These are phyloP conservation scores for Tetrax tetrax DNA, from an alignment of 2,113 vertebrate genomes.

Conservation along the genomic window DNA sequence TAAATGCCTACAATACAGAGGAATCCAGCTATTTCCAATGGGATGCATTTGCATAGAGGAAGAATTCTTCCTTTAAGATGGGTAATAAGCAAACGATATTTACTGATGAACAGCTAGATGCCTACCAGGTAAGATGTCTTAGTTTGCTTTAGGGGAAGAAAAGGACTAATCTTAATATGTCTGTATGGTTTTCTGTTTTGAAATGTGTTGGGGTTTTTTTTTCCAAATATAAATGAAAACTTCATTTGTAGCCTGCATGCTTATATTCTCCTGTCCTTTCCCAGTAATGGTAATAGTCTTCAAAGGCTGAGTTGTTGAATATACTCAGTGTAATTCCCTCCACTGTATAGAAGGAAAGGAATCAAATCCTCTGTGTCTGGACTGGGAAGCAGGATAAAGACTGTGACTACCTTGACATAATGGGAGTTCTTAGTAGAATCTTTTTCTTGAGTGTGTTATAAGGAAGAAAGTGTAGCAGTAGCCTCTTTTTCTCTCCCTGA, in stretches of 20 bases:
- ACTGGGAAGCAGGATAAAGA: background rate
- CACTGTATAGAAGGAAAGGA: background rate
- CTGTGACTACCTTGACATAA: background rate
- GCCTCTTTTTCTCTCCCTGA: background rate
- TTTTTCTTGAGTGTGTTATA: background rate
- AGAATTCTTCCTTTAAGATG: slow-evolving; percentile 84
- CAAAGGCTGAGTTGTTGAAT: background rate
- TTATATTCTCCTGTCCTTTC: background rate
- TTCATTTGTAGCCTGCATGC: background rate
- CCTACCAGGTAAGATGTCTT: slow-evolving; percentile 86
- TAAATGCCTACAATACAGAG: slow-evolving; percentile 83
- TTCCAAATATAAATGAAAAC: background rate
- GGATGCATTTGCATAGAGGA: slow-evolving; percentile 78
- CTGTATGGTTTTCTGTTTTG: background rate
- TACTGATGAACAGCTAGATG: slow-evolving; percentile 94
- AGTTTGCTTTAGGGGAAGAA: background rate
- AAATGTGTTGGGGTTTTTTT: background rate
- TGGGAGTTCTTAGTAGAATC: background rate
- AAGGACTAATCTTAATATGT: background rate
- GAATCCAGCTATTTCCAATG: slow-evolving; percentile 77
- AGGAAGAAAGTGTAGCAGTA: background rate
- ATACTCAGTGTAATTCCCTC: background rate
- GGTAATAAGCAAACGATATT: slow-evolving; percentile 97
- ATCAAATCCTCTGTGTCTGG: background rate
- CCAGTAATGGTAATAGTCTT: background rate